Conservation (phyloP, 2,888 invertebrate species). For the Lacanobia wlatinum region DNA sequence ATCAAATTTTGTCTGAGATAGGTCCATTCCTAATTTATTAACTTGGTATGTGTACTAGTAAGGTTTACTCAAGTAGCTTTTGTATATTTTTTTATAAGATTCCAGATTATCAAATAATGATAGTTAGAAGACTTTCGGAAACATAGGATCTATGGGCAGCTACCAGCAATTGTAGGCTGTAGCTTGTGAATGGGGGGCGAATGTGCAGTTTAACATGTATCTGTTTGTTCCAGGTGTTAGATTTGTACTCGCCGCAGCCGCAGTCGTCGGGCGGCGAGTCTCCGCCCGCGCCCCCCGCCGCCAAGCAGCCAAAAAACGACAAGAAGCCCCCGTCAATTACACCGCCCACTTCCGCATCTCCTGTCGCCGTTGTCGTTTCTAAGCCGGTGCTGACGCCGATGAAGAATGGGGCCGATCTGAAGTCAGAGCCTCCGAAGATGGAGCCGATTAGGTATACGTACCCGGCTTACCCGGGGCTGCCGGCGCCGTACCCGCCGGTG, state of each 20-base stretch:
- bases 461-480: slow-evolving; percentile 80
- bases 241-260: slow-evolving; percentile 96
- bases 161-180: not conserved
- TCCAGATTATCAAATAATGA: not conserved
- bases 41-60: not conserved
- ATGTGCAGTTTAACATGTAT: too few species aligned
- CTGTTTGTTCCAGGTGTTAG: slow-evolving; percentile 91
- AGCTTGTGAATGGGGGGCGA: too few species aligned
- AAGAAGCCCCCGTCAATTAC: slow-evolving; percentile 88
- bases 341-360: slow-evolving; percentile 88
- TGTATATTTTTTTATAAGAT: too few species aligned
- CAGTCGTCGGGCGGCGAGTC: slow-evolving; percentile 92
- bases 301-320: slow-evolving; percentile 89
- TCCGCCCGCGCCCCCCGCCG: slow-evolving; percentile 91
- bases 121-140: not conserved
- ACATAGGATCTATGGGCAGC: too few species aligned
- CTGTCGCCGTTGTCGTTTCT: slow-evolving; percentile 79
- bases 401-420: slow-evolving; percentile 84
- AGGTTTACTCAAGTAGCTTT: not conserved
- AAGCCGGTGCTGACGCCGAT: slow-evolving; percentile 80
- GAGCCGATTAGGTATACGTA: slow-evolving; percentile 81
- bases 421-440: slow-evolving; percentile 80
- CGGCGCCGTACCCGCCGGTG: slow-evolving; percentile 82
- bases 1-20: too few species aligned
- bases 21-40: too few species aligned